These are phyloP conservation scores for Gila orcuttii DNA, from an alignment of 2,113 vertebrate species.

Conservation along the genomic window DNA sequence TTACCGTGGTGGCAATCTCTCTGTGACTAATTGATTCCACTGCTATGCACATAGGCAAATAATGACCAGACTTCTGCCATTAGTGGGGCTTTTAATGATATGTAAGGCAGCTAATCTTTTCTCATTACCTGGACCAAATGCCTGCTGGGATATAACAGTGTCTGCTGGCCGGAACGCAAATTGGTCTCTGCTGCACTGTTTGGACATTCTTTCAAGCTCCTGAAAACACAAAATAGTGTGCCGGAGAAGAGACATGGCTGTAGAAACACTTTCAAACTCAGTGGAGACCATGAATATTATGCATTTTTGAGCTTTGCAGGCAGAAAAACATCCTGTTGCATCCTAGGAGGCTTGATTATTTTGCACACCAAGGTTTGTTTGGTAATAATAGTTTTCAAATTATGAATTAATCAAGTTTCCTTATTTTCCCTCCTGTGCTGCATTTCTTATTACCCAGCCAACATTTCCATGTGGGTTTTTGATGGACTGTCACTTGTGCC, in stretches of 20 bases:
- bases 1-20: conserved; percentile 49
- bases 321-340: not conserved
- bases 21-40: conserved; percentile 47
- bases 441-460: not conserved
- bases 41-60: conserved; percentile 53
- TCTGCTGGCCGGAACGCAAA: conserved; percentile 40
- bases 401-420: not conserved
- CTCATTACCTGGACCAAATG: conserved; percentile 57
- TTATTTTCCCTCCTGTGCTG: not conserved
- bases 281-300: not conserved
- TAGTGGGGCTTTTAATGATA: conserved; percentile 53
- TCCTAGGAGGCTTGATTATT: not conserved
- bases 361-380: not conserved
- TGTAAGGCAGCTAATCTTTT: conserved; percentile 59
- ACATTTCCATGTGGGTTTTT: no score
- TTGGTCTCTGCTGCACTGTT: conserved; percentile 40
- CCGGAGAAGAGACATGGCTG: not conserved
- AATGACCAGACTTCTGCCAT: conserved; percentile 45
- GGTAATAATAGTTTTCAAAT: not conserved
- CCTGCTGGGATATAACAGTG: conserved; percentile 23
- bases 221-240: conserved; percentile 3
- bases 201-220: conserved; percentile 31
- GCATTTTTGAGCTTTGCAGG: not conserved
- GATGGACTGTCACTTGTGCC: no score
- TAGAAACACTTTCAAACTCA: not conserved